These are phyloP conservation scores for Plumapathes pennacea DNA, from an alignment of 92 coral and sea anemone genomes.

Conservation along the genomic window DNA sequence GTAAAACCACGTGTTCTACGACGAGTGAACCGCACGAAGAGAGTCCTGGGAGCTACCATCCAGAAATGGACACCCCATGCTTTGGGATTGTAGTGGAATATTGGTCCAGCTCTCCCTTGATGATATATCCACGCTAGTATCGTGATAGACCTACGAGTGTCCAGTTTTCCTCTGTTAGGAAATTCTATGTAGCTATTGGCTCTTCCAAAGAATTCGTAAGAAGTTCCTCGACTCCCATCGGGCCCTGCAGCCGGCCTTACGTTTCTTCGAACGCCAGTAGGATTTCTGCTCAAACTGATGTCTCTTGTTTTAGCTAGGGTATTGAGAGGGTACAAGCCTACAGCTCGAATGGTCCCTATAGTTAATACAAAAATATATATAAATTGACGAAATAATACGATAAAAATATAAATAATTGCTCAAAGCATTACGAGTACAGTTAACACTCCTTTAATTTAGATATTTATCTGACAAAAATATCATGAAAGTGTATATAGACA, in stretches of 20 bases:
- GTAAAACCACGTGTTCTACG: slow-evolving; percentile 48
- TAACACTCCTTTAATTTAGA: no score
- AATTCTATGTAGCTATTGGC: slow-evolving; percentile 59
- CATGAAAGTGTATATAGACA: no score
- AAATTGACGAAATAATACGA: no score
- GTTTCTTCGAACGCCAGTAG: slow-evolving; percentile 27
- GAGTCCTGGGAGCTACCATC: slow-evolving; percentile 40
- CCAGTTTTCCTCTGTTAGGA: slow-evolving; percentile 65
- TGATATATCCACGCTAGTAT: slow-evolving; percentile 65
- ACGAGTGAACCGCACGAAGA: slow-evolving; percentile 58
- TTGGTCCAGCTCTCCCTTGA: slow-evolving; percentile 62
- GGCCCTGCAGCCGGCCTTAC: slow-evolving; percentile 70
- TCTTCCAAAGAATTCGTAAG: slow-evolving; percentile 53
- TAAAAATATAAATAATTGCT: no score
- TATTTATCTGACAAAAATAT: no score
- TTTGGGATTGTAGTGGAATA: slow-evolving; percentile 54
- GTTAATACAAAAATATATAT: no score
- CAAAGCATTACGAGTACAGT: no score
- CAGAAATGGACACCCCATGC: slow-evolving; percentile 79
- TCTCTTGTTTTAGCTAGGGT: slow-evolving; percentile 53
- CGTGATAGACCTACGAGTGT: slow-evolving; percentile 63
- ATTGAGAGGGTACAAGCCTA: slow-evolving; percentile 71
- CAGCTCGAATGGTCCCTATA: slow-evolving; percentile 63
- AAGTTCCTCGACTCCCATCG: slow-evolving; percentile 59
- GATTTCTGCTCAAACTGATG: slow-evolving; percentile 55